These are phyloP conservation scores for Tridacna gigas DNA, from an alignment of 2,888 invertebrate genomes.

Conservation along the genomic window DNA sequence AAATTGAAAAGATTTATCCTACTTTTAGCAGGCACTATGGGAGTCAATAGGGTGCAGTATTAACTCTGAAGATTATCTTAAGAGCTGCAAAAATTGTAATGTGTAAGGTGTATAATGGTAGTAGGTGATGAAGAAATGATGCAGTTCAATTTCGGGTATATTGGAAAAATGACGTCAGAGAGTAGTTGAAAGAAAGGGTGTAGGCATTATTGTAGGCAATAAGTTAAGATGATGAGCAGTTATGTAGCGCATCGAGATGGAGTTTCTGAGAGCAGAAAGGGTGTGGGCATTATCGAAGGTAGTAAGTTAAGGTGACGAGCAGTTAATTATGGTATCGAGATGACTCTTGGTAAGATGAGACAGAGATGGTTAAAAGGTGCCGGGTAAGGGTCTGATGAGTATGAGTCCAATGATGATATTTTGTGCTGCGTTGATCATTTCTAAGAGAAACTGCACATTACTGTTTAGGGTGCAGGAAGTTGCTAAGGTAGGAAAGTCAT, in stretches of 20 bases:
- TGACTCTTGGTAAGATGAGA: neutral
- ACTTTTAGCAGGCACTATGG: neutral
- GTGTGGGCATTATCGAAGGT: neutral
- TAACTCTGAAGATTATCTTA: too few species aligned
- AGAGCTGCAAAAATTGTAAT: neutral
- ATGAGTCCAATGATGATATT: neutral
- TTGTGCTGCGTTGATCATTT: too few species aligned
- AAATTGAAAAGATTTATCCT: neutral
- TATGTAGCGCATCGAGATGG: neutral
- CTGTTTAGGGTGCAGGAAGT: too few species aligned
- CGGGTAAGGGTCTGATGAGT: neutral
- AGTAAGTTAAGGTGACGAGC: neutral
- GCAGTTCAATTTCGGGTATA: neutral
- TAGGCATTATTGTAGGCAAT: neutral
- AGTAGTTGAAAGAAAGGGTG: constrained; percentile 6
- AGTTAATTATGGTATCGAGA: neutral
- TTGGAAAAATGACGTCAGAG: neutral
- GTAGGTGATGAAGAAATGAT: neutral
- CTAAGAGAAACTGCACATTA: too few species aligned
- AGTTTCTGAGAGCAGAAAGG: neutral
- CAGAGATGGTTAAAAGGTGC: neutral
- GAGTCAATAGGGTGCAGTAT: neutral
- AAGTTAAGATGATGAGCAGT: constrained; percentile 4
- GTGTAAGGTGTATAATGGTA: neutral
- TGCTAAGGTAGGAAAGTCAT: too few species aligned